Evolutionary conservation across 1,140 invertebrate genomes (phyloP).

Genomic region (Drosophila willistoni): DNA sequence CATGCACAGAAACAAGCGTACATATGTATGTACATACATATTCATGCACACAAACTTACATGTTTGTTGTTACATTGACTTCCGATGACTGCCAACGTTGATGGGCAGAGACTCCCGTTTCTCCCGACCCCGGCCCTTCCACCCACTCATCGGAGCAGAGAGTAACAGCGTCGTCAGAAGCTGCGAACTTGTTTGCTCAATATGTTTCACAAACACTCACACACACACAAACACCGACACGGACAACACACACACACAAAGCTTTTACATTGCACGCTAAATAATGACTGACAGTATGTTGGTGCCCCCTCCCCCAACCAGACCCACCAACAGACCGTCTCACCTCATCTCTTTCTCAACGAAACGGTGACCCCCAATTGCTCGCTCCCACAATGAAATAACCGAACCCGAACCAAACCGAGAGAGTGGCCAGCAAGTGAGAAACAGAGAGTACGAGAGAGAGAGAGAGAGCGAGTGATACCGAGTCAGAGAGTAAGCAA

Average conservation of each 20-base stretch:
- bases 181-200: conserved; percentile 81
- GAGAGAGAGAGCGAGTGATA: conserved; percentile 12
- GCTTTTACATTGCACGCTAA: conserved; percentile 71
- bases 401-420: conserved; percentile 43
- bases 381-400: conserved; percentile 67
- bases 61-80: conserved; percentile 82
- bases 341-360: conserved; percentile 17
- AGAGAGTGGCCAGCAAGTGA: neutral
- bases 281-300: conserved; percentile 80
- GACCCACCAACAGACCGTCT: neutral
- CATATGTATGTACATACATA: conserved; percentile 18
- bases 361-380: conserved; percentile 69
- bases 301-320: conserved; percentile 39
- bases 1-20: conserved; percentile 24
- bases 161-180: conserved; percentile 58
- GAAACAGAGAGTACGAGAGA: neutral
- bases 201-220: conserved; percentile 72
- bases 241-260: conserved; percentile 50
- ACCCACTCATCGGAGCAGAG: conserved; percentile 38
- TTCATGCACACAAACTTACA: conserved; percentile 49
- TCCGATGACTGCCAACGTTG: conserved; percentile 72
- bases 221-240: conserved; percentile 40
- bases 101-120: conserved; percentile 24
- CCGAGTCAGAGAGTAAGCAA: conserved; percentile 18
- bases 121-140: conserved; percentile 12